Base-by-base conservation (phyloP, 1,140 invertebrate species). In the Oreohelix idahoensis region DNA sequence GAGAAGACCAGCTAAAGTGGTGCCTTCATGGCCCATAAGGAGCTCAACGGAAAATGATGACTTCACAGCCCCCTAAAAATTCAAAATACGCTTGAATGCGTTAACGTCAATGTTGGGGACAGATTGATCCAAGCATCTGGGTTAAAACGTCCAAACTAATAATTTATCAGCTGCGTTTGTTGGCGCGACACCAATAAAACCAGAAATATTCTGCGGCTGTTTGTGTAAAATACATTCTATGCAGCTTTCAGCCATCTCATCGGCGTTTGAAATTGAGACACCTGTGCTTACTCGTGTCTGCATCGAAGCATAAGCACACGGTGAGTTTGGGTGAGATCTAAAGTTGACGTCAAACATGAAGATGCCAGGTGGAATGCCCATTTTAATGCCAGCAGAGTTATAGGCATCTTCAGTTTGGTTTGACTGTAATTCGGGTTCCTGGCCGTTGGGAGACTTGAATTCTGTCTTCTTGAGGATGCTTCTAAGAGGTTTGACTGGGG, bases 391-490 rank as follows among this genome's bases (percentile, higher is more conserved):
- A 58, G 23, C 53, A n/a, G 53, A 23, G 26, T 23, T 58, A n/a
- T 66, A 23, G n/a, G n/a, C 17, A 66, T 66, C 63, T 29, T 23
- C 29, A 4, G 5, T 5, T 8, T 66, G n/a, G 51, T 58, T 26
- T 58, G 8, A 17, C 1, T 66, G n/a, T 66, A 35, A 66, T 29
- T 66, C 63, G 32, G 8, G 11, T 32, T 66, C 63, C 63, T 5
- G 20, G 2, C 53, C 10, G 2, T 23, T n/a, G 5, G 13, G 53
- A 23, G 13, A 58, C 20, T 10, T 66, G 63, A 4, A 66, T 32
- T 66, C 63, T 73, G 66, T 79, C 2, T 81, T 66, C 71, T 81
- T 66, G 20, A 81, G 38, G n/a, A 81, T 81, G 20, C 53, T 32
- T 23, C 66, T 39, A 1, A 81, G n/a, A 10, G 39, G 79, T 81